These are phyloP conservation scores for Netelia virgata DNA, from an alignment of 2,888 invertebrate species.

Conservation along the genomic window DNA sequence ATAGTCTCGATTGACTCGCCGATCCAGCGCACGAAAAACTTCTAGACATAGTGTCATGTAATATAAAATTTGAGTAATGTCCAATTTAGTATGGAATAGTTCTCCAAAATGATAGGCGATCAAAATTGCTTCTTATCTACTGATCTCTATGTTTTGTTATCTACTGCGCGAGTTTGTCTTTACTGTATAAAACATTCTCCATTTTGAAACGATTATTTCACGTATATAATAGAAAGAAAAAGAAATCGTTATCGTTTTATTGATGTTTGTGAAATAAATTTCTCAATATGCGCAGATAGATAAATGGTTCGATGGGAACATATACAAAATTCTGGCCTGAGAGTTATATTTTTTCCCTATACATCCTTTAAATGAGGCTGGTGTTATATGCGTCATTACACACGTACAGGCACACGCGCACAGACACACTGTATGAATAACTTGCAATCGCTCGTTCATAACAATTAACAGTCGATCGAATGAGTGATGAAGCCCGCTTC, in stretches of 20 bases:
- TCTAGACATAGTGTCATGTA: too few species aligned
- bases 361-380: slow-evolving; percentile 16
- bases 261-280: not conserved
- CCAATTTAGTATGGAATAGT: not conserved
- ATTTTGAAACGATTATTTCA: not conserved
- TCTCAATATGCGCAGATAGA: not conserved
- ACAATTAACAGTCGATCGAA: slow-evolving; percentile 77
- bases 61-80: too few species aligned
- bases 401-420: slow-evolving; percentile 9
- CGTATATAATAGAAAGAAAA: not conserved
- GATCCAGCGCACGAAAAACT: not conserved
- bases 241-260: not conserved
- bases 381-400: slow-evolving; percentile 20
- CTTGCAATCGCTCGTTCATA: slow-evolving; percentile 73
- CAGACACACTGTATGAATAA: slow-evolving; percentile 47
- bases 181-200: not conserved
- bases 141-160: not conserved
- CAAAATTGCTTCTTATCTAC: not conserved
- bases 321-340: not conserved
- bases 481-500: slow-evolving; percentile 80
- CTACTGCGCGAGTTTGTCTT: not conserved
- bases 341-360: slow-evolving; percentile 3
- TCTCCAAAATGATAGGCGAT: not conserved
- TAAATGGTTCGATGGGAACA: not conserved
- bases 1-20: not conserved